These are phyloP conservation scores for Drosophila tanythrix DNA, from an alignment of 2,888 invertebrate species.

Conservation along the genomic window DNA sequence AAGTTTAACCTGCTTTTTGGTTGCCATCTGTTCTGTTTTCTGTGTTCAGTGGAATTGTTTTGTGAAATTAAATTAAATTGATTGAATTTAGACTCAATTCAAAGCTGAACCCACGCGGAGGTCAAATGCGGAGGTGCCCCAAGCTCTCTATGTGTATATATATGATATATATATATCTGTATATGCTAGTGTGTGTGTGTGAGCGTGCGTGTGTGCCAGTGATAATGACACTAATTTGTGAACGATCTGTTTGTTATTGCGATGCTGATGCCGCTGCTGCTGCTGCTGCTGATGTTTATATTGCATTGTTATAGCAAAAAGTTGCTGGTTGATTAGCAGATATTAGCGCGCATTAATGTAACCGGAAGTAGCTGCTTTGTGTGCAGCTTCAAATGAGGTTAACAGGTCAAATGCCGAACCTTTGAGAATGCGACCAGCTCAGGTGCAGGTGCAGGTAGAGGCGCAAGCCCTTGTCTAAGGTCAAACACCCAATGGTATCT, in stretches of 20 bases:
- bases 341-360: constrained; percentile 60
- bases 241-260: constrained; percentile 44
- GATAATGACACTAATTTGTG: constrained; percentile 77
- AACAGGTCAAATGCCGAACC: constrained; percentile 52
- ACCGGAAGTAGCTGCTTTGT: constrained; percentile 49
- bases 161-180: background rate
- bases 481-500: constrained; percentile 41
- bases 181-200: background rate
- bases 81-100: constrained; percentile 76
- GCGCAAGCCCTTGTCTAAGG: constrained; percentile 37
- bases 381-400: constrained; percentile 49
- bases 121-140: constrained; percentile 66
- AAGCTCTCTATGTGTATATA: background rate
- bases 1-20: constrained; percentile 41
- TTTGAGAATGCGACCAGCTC: constrained; percentile 18
- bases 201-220: constrained; percentile 42
- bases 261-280: constrained; percentile 12
- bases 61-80: constrained; percentile 81
- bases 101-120: constrained; percentile 62
- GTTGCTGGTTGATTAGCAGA: constrained; percentile 49
- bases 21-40: constrained; percentile 7
- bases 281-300: constrained; percentile 12
- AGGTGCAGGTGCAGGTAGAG: constrained; percentile 31
- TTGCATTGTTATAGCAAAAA: constrained; percentile 18
- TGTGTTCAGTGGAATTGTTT: constrained; percentile 65